Base-by-base conservation (phyloP, 1,140 invertebrate genomes). In the Antheraea mylitta region DNA sequence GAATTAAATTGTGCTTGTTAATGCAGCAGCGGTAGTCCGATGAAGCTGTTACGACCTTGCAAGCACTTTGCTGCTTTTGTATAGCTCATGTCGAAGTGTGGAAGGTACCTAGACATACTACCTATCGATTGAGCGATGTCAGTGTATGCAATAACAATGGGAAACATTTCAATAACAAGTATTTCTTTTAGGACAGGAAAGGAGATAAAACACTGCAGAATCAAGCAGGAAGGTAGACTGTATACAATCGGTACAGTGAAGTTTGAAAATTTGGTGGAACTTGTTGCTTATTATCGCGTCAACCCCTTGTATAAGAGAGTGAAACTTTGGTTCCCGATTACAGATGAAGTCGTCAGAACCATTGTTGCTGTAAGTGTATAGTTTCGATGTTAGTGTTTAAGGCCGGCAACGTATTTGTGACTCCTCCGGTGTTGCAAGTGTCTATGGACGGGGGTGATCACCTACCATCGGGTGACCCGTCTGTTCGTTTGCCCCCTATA, bases 151-250 rank as follows among this genome's bases (percentile, higher is more conserved):
- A 30, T 30, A 53, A 36, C 16, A 53, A 53, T 6, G 16, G 16
- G 45, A 7, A 13, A 16, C 0, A 16, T 53, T 16, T 53, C 45
- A 13, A 53, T 1, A 30, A 67, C 13, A 18, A 19, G 13, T 70
- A 42, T 60, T 4, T 36, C 48, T 82, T 92, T 69, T 82, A 98
- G 97, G 81, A 97, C 97, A 22, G 97, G 98, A 80, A 96, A 96
- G 19, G 97, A 98, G 90, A 98, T 99, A 67, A 99, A 99, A 83
- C 98, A 99, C 85, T 99, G 98, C 90, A 94, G 97, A 64, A 98
- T 99, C 36, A 97, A 97, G 86, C 93, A 97, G 58, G 98, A 99
- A 85, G 98, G 98, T 5, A 93, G 98, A 0, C 84, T 99, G 0
- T 99, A 97, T 83, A 96, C 96, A 0, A 97, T 99, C 77, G 98